These are phyloP conservation scores for Paralichthys olivaceus DNA, from an alignment of 2,113 vertebrate species.

Conservation along the genomic window DNA sequence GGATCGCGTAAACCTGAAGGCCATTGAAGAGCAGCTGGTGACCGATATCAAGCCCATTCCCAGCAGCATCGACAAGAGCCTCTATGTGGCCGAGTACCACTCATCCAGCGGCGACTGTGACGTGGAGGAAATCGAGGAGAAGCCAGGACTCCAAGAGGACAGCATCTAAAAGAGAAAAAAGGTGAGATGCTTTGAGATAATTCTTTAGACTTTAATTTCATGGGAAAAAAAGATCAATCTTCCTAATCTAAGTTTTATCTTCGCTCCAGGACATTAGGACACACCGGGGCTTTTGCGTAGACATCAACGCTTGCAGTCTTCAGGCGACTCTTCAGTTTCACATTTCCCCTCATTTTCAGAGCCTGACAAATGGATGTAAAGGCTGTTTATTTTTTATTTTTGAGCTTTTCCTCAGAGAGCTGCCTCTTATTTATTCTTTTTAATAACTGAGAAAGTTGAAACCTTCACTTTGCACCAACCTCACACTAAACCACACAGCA, in stretches of 20 bases:
- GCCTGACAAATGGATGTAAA: slow-evolving; percentile 48
- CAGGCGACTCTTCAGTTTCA: slow-evolving; percentile 59
- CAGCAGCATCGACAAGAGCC: slow-evolving; percentile 81
- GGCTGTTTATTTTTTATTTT: slow-evolving; percentile 31
- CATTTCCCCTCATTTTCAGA: slow-evolving; percentile 34
- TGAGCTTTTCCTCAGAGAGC: slow-evolving; percentile 27
- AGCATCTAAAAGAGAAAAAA: slow-evolving; percentile 49
- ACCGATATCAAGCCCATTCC: slow-evolving; percentile 84
- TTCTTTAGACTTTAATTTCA: neutral
- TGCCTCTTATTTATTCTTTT: slow-evolving; percentile 12
- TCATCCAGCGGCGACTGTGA: slow-evolving; percentile 59
- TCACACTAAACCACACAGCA: neutral
- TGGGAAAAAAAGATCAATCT: neutral
- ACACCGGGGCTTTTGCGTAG: slow-evolving; percentile 71
- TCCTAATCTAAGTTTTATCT: slow-evolving; percentile 4
- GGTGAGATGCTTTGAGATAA: slow-evolving; percentile 15
- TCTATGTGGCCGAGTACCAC: slow-evolving; percentile 82
- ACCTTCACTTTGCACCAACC: slow-evolving; percentile 61
- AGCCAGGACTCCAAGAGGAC: slow-evolving; percentile 52
- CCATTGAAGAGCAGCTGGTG: slow-evolving; percentile 82
- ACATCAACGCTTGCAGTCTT: slow-evolving; percentile 68
- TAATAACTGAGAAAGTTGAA: slow-evolving; percentile 7
- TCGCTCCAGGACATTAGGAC: slow-evolving; percentile 49
- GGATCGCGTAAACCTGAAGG: slow-evolving; percentile 82
- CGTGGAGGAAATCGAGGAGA: slow-evolving; percentile 71